Base-by-base conservation (phyloP, 37 sponge, comb jelly and placozoan species). In the Agelas oroides region DNA sequence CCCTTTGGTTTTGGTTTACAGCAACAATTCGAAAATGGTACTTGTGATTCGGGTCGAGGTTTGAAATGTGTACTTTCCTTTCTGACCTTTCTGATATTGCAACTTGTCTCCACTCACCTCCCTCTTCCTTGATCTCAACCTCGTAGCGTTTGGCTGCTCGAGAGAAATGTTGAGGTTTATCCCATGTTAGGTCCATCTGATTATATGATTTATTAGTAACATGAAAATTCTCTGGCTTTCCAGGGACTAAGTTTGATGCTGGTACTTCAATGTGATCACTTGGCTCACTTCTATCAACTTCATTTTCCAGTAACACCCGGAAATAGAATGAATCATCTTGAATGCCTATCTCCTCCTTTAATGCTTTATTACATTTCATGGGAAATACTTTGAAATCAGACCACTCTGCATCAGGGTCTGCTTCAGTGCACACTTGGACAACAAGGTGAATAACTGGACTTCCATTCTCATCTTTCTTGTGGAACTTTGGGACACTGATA, bases 21-120 rank as follows among this genome's bases (percentile, higher is more conserved):
- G 73, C 18, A n/a, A 25, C 2, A 46, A 72, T 24, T 72, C 73
- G 73, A 72, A 72, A 72, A 24, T 24, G 38, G 53, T 72, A 72
- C 53, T 39, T 38, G 39, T 46, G 39, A 46, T 72, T 27, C 15
- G 73, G 39, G 5, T 72, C 5, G 2, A 72, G 53, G 12, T 8
- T 1, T 18, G n/a, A 11, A 17, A 46, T 27, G 5, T 38, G 39
- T 2, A 15, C 38, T n/a, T 18, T n/a, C n/a, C n/a, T n/a, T n/a
- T n/a, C n/a, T n/a, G n/a, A n/a, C n/a, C n/a, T n/a, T n/a, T n/a
- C n/a, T n/a, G n/a, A n/a, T n/a, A n/a, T n/a, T n/a, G n/a, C n/a
- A n/a, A n/a, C n/a, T n/a, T n/a, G n/a, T n/a, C n/a, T n/a, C n/a
- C n/a, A n/a, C n/a, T n/a, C n/a, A n/a, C n/a, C n/a, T n/a, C n/a